Base-by-base conservation (phyloP, 2,113 vertebrate species). In the Agapornis roseicollis region DNA sequence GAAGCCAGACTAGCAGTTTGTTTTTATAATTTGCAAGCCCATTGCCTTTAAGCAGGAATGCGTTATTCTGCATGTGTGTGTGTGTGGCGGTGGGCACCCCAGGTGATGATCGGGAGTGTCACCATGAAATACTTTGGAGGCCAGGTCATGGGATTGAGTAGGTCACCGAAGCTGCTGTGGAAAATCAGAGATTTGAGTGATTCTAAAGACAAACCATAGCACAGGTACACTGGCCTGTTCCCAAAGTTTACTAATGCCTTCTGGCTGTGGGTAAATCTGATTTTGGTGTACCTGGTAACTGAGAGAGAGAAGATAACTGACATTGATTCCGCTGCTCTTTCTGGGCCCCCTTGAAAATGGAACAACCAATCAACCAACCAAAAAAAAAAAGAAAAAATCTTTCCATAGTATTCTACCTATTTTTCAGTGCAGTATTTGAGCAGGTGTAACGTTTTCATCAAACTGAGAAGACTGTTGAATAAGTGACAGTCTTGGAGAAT, bases 361-460 rank as follows among this genome's bases (percentile, higher is more conserved):
- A n/a, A n/a, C 1, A 44, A 37, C 4, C 13, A n/a, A 56, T 3
- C 13, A n/a, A 56, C 2, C 6, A 27, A 53, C 2, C 3, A 60
- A 37, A 25, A 35, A 25, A 35, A 25, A 64, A 44, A 8, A 49
- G 4, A 22, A 72, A 72, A 72, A 35, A 5, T 1, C 6, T 66
- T 2, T 10, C 53, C 9, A 20, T 28, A 10, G 31, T 49, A 55
- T 55, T 73, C 11, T 49, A 52, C 14, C 7, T 41, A 17, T 35
- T 53, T 68, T 80, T 29, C 35, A 37, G 27, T 11, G 8, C 27
- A n/a, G 8, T 29, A n/a, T 66, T 66, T 73, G 23, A 83, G 17
- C 33, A 53, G n/a, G 29, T 2, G 4, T 25, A 35, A n/a, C 18
- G 18, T 10, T 53, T 49, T 49, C 66, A 46, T 27, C 3, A 39